phyloP scores from a whole-genome alignment of 2,797 vertebrate species.

The Ptychadena robeensis region DNA sequence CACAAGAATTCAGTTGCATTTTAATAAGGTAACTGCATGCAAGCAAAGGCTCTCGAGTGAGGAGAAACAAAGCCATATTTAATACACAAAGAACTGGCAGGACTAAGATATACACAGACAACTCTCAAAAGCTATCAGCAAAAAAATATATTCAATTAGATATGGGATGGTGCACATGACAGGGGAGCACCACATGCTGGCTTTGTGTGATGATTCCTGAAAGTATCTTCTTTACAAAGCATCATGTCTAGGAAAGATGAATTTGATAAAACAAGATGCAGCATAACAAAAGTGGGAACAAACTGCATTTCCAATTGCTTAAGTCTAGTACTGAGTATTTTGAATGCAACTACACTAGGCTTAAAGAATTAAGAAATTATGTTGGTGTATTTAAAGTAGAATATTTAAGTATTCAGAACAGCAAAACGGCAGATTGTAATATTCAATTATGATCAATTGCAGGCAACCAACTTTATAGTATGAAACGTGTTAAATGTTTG shows the following conservation, averaged over 20 bases:
- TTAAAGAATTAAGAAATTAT: not conserved
- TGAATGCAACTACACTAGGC: not conserved
- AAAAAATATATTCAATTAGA: constrained; percentile 34
- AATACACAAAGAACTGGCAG: constrained; percentile 21
- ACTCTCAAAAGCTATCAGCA: not conserved
- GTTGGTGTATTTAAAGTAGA: not conserved
- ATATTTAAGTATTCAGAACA: not conserved
- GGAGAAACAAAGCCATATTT: constrained; percentile 37
- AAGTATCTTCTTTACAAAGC: constrained; percentile 9
- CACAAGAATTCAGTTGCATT: constrained; percentile 37
- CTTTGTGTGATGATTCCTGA: not conserved
- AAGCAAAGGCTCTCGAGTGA: not conserved
- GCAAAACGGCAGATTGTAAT: not conserved
- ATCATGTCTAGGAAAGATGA: constrained; percentile 2
- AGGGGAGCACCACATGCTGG: not conserved
- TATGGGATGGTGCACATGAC: constrained; percentile 11
- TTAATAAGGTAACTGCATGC: constrained; percentile 37
- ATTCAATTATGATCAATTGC: too few species aligned
- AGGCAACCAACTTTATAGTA: too few species aligned
- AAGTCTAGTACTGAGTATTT: not conserved
- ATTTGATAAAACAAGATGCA: not conserved
- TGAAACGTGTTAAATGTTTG: too few species aligned
- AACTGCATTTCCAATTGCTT: not conserved
- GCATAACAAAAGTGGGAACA: not conserved
- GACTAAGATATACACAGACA: constrained; percentile 27